phyloP scores from a whole-genome alignment of 1,140 invertebrate species.

The Diachasmimorpha longicaudata region DNA sequence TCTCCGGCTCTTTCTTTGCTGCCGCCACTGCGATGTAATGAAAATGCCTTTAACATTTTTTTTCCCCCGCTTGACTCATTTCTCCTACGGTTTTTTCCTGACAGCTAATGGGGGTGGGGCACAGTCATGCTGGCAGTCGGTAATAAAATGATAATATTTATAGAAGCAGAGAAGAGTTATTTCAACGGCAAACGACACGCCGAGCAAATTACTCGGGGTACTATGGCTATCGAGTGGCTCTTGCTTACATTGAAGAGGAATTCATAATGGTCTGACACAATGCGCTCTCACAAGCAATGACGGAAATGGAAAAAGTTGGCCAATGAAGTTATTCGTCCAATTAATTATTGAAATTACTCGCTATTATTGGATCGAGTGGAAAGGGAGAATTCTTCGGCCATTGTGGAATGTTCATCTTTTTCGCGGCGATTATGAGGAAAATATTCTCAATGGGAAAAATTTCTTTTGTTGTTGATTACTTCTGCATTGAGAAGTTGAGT shows the following conservation, averaged over 20 bases:
- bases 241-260: background rate
- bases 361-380: no score
- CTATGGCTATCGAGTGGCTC: constrained; percentile 23
- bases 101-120: background rate
- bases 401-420: no score
- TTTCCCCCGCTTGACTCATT: background rate
- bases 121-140: background rate
- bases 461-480: no score
- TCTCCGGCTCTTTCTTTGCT: background rate
- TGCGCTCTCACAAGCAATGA: background rate
- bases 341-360: no score
- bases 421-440: no score
- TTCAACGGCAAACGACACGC: constrained; percentile 11
- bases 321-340: background rate
- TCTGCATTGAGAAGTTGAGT: no score
- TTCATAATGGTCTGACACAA: background rate
- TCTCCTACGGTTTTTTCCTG: background rate
- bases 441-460: no score
- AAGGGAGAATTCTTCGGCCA: no score
- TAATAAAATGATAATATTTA: constrained; percentile 29
- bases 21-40: background rate
- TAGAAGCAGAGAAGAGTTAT: constrained; percentile 26
- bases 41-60: background rate
- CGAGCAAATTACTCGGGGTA: constrained; percentile 21
- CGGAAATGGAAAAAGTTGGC: background rate